These are phyloP conservation scores for Oncorhynchus kisutch DNA, from an alignment of 2,113 vertebrate species.

Conservation along the genomic window DNA sequence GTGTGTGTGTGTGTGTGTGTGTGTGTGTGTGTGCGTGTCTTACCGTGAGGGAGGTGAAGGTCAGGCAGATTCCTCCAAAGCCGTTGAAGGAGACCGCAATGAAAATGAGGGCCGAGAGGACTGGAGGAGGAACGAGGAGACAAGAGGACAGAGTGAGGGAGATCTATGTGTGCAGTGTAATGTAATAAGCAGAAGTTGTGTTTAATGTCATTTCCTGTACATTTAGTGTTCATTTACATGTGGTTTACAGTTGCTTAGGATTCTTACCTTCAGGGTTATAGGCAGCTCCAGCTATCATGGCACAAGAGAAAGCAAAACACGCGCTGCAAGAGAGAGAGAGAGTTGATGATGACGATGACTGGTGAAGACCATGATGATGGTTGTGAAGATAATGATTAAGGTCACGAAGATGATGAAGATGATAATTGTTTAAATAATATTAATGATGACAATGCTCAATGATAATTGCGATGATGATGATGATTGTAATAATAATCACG, in stretches of 20 bases:
- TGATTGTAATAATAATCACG: too few relatives aligned
- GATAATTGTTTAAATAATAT: too few relatives aligned
- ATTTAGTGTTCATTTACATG: too few relatives aligned
- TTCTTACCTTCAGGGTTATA: constrained; percentile 77
- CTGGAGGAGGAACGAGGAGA: constrained; percentile 52
- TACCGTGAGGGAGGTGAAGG: constrained; percentile 88
- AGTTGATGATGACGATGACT: neutral
- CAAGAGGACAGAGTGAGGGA: neutral
- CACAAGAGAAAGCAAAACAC: constrained; percentile 81
- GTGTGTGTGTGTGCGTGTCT: constrained; percentile 1
- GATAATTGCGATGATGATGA: too few relatives aligned
- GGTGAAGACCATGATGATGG: neutral
- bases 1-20: neutral
- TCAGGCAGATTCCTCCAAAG: constrained; percentile 89
- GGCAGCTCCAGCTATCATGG: constrained; percentile 78
- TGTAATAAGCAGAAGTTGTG: too few relatives aligned
- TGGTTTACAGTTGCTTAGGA: too few relatives aligned
- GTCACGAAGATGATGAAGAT: neutral
- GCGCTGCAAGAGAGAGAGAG: constrained; percentile 57
- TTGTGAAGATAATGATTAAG: neutral
- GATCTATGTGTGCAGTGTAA: neutral
- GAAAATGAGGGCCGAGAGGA: constrained; percentile 83
- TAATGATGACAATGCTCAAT: too few relatives aligned
- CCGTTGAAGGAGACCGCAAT: constrained; percentile 85
- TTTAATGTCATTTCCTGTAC: too few relatives aligned